Base-by-base conservation (phyloP, 2,797 vertebrate species). In the Enteromius argenteus region DNA sequence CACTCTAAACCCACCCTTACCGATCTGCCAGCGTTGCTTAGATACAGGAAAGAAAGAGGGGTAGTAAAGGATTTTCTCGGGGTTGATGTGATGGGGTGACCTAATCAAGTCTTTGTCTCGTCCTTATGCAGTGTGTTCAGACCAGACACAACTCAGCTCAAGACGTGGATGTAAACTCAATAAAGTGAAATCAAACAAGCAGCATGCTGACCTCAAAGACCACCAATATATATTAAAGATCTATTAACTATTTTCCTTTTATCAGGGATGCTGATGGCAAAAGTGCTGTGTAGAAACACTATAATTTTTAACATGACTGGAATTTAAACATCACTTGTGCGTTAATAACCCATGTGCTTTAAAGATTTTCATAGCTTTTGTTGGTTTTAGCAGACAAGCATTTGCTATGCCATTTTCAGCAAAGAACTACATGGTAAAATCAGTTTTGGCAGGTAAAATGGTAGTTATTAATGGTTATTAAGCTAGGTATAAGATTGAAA, bases 11-110 rank as follows among this genome's bases (percentile, higher is more conserved):
- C 89, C 83, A 87, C 86, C 84, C 86, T 80, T 79, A 84, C 86
- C 56, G 81, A 81, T 86, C 87, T 83, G 75, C 84, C 84, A 74
- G 85, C 87, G 91, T 91, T 91, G 91, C 91, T 91, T 88, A 87
- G 90, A 89, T 88, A 91, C 91, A 85, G 86, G 66, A 69, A 78
- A 78, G 87, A 84, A 64, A 77, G 75, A 84, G 79, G 79, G 85
- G 79, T 80, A 58, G 82, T 84, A 84, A 64, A 84, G 60, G 64
- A 68, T 79, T 80, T 84, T 76, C 80, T 73, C 72, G 32, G 60
- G 77, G 58, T 85, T 85, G 73, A 77, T 73, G 69, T 82, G 71
- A 58, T 19, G 39, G 62, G 62, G 75, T 68, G 66, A 72, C 53
- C 67, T 60, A 79, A 64, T 79, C 49, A 72, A 79, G 74, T 68